Evolutionary conservation across 1,140 invertebrate genomes (phyloP).

Genomic region (Harlomillsia oculata): DNA sequence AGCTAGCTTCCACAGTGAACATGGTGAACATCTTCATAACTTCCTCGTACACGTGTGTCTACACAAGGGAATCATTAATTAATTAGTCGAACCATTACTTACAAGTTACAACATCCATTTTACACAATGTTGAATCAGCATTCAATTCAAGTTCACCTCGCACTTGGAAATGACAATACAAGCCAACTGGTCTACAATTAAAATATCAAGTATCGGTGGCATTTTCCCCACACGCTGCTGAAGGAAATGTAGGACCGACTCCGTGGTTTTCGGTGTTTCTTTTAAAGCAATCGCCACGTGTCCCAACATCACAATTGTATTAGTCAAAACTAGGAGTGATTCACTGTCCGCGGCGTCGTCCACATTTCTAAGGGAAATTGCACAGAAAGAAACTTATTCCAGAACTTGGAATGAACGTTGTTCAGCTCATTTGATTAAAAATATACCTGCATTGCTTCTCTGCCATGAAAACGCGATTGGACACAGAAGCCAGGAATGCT

Average conservation of each 20-base stretch:
- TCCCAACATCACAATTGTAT: slow-evolving; percentile 93
- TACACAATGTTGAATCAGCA: too few species aligned
- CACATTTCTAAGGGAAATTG: not conserved
- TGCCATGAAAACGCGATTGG: slow-evolving; percentile 84
- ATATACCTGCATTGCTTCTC: slow-evolving; percentile 48
- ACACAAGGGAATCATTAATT: slow-evolving; percentile 31
- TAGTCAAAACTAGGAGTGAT: slow-evolving; percentile 81
- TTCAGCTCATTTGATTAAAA: not conserved
- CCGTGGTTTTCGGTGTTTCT: slow-evolving; percentile 81
- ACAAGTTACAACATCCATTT: too few species aligned
- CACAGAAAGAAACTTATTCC: not conserved
- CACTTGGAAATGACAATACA: slow-evolving; percentile 92
- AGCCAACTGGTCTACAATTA: slow-evolving; percentile 94
- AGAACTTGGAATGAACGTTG: too few species aligned
- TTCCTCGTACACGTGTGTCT: slow-evolving; percentile 73
- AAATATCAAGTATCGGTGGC: slow-evolving; percentile 66
- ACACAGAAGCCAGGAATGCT: slow-evolving; percentile 86
- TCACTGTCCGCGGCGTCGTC: slow-evolving; percentile 41
- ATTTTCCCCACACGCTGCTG: slow-evolving; percentile 90
- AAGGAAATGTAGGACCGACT: slow-evolving; percentile 94
- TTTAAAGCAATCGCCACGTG: slow-evolving; percentile 90
- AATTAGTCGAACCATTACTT: not conserved
- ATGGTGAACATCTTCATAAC: slow-evolving; percentile 97
- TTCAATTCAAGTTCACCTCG: slow-evolving; percentile 45
- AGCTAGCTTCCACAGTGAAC: slow-evolving; percentile 86